Evolutionary conservation across 2,797 vertebrate species (phyloP).

Genomic region (Clarias pachynema): DNA sequence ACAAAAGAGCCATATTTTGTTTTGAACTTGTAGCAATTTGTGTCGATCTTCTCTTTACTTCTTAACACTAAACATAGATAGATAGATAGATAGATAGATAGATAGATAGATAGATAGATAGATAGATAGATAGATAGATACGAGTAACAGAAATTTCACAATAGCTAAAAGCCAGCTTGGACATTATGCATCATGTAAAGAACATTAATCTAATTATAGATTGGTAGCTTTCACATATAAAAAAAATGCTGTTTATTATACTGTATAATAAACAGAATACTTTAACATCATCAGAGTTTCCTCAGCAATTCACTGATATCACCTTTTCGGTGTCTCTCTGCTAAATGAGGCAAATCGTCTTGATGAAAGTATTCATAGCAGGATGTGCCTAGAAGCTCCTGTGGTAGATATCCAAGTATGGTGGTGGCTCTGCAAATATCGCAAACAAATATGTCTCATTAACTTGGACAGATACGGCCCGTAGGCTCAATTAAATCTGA

Average conservation of each 20-base stretch:
- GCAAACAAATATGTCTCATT: background rate
- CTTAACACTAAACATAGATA: slow-evolving; percentile 79
- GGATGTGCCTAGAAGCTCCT: slow-evolving; percentile 92
- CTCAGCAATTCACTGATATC: slow-evolving; percentile 24
- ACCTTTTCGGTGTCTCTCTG: slow-evolving; percentile 92
- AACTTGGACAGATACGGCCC: too few relatives aligned
- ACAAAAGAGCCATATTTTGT: slow-evolving; percentile 90
- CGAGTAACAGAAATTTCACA: background rate
- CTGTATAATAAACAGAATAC: background rate
- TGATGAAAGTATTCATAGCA: slow-evolving; percentile 98
- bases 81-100: background rate
- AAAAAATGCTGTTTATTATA: background rate
- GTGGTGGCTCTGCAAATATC: slow-evolving; percentile 82
- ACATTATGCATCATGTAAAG: background rate
- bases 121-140: background rate
- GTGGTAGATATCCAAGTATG: slow-evolving; percentile 92
- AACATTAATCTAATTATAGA: background rate
- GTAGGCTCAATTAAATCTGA: background rate
- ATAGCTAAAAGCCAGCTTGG: background rate
- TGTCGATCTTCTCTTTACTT: slow-evolving; percentile 93
- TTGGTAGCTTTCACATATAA: background rate
- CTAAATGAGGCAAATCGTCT: slow-evolving; percentile 88
- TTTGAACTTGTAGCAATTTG: slow-evolving; percentile 93
- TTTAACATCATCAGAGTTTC: background rate
- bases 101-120: background rate